Evolutionary conservation across 2,113 vertebrate genomes (phyloP).

Genomic region (Lasiurus cinereus): DNA sequence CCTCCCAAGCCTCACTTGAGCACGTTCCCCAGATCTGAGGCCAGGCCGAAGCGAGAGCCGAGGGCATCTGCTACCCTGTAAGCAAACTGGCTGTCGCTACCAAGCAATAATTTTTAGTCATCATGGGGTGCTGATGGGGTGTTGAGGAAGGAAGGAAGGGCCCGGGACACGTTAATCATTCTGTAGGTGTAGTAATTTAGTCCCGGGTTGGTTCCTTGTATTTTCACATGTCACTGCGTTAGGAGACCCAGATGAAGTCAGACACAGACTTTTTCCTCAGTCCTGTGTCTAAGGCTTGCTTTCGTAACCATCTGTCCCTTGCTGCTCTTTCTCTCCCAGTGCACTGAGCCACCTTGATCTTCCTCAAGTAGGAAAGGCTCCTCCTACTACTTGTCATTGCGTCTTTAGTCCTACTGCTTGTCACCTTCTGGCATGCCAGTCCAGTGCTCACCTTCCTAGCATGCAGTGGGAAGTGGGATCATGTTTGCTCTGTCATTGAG

Average conservation of each 20-base stretch:
- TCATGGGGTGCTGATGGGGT: neutral
- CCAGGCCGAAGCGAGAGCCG: neutral
- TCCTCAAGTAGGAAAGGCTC: neutral
- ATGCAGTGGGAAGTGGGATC: neutral
- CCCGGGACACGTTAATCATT: neutral
- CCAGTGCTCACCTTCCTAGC: neutral
- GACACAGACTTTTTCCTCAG: neutral
- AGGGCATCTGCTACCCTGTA: neutral
- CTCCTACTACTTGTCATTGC: neutral
- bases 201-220: neutral
- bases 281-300: neutral
- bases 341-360: neutral
- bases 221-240: neutral
- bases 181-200: neutral
- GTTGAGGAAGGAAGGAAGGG: neutral
- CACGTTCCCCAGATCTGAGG: neutral
- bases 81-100: accelerated
- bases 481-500: neutral
- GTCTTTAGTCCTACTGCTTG: neutral
- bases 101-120: neutral
- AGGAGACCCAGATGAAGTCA: neutral
- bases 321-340: neutral
- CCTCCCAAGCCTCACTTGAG: neutral
- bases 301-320: neutral
- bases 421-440: neutral